These are phyloP conservation scores for Tichodroma muraria DNA, from an alignment of 2,113 vertebrate species.

Conservation along the genomic window DNA sequence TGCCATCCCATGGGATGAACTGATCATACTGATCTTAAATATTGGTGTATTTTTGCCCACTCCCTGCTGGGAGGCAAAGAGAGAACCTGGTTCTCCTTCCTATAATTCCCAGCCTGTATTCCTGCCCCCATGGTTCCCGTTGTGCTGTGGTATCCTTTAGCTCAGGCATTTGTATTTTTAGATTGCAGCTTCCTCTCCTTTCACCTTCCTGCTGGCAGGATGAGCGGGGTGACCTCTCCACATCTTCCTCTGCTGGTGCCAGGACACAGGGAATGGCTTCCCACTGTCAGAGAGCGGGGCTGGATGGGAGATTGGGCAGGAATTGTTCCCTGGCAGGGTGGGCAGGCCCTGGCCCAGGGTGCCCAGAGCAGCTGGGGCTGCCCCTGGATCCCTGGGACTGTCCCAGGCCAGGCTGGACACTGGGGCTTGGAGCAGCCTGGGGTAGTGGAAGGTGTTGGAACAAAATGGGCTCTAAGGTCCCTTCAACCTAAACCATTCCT, in stretches of 20 bases:
- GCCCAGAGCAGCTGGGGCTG: background rate
- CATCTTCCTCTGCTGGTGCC: background rate
- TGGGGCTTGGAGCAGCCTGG: background rate
- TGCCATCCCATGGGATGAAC: background rate
- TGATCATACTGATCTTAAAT: rapidly evolving
- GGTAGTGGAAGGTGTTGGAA: rapidly evolving
- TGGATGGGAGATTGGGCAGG: background rate
- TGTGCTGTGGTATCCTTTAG: background rate
- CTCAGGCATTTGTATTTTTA: background rate
- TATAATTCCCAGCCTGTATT: background rate
- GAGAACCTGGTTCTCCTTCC: background rate
- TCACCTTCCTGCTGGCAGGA: background rate
- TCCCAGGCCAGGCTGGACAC: background rate
- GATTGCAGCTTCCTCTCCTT: background rate
- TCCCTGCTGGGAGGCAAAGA: background rate
- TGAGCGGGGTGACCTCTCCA: background rate
- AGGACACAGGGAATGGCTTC: background rate
- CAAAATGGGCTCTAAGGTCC: background rate
- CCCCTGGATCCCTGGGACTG: background rate
- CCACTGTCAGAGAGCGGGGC: background rate
- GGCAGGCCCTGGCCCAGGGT: background rate
- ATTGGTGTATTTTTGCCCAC: background rate
- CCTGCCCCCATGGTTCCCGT: rapidly evolving
- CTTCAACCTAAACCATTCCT: background rate
- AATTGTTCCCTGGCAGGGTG: background rate